Evolutionary conservation across 30 jellyfish, hydroid and myxozoan species (phyloP).

Genomic region (Hydractinia echinata): DNA sequence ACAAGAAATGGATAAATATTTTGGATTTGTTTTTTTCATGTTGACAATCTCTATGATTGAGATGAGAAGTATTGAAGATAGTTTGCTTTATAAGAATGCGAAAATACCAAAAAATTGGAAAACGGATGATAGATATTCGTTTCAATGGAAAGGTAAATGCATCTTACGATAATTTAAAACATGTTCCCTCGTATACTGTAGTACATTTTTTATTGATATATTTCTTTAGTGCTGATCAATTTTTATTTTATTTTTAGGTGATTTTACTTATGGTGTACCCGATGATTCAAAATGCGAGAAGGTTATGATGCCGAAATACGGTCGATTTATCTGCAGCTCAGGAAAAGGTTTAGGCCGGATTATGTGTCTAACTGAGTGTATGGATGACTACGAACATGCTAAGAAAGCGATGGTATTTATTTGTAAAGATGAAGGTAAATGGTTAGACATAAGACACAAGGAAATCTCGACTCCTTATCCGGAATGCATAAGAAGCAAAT

Average conservation of each 20-base stretch:
- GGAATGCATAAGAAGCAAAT: not conserved
- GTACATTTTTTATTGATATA: not conserved
- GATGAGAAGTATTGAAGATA: not conserved
- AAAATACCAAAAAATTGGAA: conserved; percentile 5
- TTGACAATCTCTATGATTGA: not conserved
- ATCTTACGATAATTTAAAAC: not conserved
- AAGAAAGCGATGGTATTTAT: not conserved
- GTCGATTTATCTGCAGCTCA: conserved; percentile 12
- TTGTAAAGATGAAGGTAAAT: not conserved
- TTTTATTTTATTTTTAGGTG: not conserved
- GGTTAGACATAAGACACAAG: not conserved
- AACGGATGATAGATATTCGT: not conserved
- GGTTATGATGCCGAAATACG: not conserved
- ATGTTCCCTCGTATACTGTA: not conserved
- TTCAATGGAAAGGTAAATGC: conserved; percentile 6
- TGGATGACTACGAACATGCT: not conserved
- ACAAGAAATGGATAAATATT: not conserved
- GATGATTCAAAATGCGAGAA: not conserved
- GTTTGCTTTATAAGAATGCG: not conserved
- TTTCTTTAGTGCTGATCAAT: not conserved
- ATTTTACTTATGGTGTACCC: conserved; percentile 12
- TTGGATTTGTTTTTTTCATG: not conserved
- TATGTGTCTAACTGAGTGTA: not conserved
- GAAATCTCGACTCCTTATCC: not conserved
- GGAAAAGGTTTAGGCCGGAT: not conserved